Evolutionary conservation across 2,797 vertebrate species (phyloP), one percentile per base, ranked within the genome.

Genomic region (Aeoliscus strigatus): DNA sequence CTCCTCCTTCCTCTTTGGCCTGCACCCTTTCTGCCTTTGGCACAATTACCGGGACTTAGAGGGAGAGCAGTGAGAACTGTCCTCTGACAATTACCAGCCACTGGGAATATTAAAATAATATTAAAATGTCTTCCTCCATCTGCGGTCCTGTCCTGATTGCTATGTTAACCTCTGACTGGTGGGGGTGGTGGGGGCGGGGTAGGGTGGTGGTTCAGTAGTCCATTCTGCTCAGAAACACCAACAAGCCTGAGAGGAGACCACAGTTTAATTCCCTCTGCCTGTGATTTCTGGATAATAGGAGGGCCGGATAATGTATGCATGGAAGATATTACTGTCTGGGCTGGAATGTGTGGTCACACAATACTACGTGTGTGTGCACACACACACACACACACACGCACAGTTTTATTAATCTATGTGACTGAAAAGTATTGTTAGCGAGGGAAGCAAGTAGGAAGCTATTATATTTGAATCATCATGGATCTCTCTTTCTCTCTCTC

Each of bases 21-120:
- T 17, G 75, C 13, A 16, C 69, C 70, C 82, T 51, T 69, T 86
- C 83, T 85, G 90, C 89, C 89, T 90, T 90, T 89, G 86, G 88
- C 87, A 75, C 90, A 91, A 92, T 93, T 89, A 92, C 85, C 87
- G 83, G 85, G 88, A 70, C 43, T 58, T 39, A 51, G 57, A 77
- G 60, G 45, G 34, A 60, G 58, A 55, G 38, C 34, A 11, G 27
- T 1, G 50, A 46, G 21, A 66, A 74, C 92, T 60, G 90, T 94
- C 92, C 92, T 94, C 92, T 91, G 90, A 94, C 91, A 96, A 97
- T 97, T 93, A 96, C 92, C 83, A 88, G 90, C 58, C 88, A 86
- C 91, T 89, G 91, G 88, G 92, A 96, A 94, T 96, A 97, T 97
- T 95, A 95, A 93, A 94, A 93, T 94, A 96, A 95, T 96, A 97